Base-by-base conservation (phyloP, 2,888 invertebrate genomes). In the Odontocerum albicorne region DNA sequence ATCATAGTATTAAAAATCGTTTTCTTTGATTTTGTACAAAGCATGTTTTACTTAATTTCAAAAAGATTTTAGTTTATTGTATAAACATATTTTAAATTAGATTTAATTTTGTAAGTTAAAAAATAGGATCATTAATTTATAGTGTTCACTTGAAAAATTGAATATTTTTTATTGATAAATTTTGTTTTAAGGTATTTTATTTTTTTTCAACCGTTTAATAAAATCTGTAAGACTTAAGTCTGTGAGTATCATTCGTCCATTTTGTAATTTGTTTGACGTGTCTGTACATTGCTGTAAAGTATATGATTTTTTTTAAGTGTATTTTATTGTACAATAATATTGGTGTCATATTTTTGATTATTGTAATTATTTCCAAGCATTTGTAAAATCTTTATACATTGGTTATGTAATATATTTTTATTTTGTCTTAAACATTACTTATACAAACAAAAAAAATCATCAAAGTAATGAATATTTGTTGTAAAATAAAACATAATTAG, bases 161-260 rank as follows among this genome's bases (percentile, higher is more conserved):
- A n/a, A n/a, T n/a, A n/a, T n/a, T n/a, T n/a, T 47, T 36, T 36
- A 20, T 10, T 35, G 4, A 35, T 35, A 35, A 10, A 10, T 35
- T n/a, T 35, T n/a, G n/a, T 10, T 10, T 35, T 6, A 35, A 35
- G 4, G 35, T 35, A 12, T 35, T 35, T 35, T 12, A 12, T 8
- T 35, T 35, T 4, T 12, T 8, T 35, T 35, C 4, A 10, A n/a
- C 4, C n/a, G 13, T 35, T 8, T 35, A n/a, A 4, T 10, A 35
- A 4, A 35, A n/a, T n/a, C n/a, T n/a, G n/a, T 20, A 19, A 49
- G 17, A 44, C 36, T 17, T 38, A n/a, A 52, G 45, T 52, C 46
- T 47, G 54, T 47, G 54, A 54, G 43, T 36, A 49, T 22, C 45
- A 53, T 57, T 57, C 57, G 57, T 57, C 57, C 57, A 57, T 53